Evolutionary conservation across 2,888 invertebrate genomes (phyloP).

Genomic region (Dicycla oo): DNA sequence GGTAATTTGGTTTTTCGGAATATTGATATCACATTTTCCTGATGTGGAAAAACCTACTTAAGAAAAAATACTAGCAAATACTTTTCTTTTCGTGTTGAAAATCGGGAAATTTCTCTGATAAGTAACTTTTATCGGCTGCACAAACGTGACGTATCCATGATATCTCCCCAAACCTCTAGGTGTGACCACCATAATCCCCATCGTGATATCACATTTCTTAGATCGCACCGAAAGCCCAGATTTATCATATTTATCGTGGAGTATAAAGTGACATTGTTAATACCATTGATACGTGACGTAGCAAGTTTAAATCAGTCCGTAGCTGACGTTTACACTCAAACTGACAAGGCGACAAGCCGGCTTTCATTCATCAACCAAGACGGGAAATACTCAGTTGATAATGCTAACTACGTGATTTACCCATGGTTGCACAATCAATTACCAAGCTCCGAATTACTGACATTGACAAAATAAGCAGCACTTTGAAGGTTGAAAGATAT

Average conservation of each 20-base stretch:
- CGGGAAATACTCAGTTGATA: conserved; percentile 7
- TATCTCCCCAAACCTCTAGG: conserved; percentile 60
- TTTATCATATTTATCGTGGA: conserved; percentile 80
- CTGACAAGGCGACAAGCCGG: conserved; percentile 19
- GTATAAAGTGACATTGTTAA: conserved; percentile 75
- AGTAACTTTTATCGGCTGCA: conserved; percentile 22
- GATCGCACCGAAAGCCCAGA: conserved; percentile 82
- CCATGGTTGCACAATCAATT: conserved; percentile 40
- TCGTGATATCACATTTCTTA: conserved; percentile 67
- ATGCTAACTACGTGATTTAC: conserved; percentile 37
- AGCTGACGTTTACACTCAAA: background rate
- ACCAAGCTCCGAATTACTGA: conserved; percentile 36
- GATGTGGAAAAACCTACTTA: too few species aligned
- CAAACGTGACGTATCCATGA: conserved; percentile 43
- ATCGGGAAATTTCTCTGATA: conserved; percentile 10
- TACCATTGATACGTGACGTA: conserved; percentile 71
- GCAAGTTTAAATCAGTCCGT: conserved; percentile 18
- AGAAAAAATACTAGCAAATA: too few species aligned
- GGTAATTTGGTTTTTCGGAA: too few species aligned
- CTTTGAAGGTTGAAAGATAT: conserved; percentile 58
- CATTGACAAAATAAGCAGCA: conserved; percentile 51
- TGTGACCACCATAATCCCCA: conserved; percentile 71
- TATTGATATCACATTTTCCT: too few species aligned
- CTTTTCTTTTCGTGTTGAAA: background rate
- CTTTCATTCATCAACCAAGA: conserved; percentile 33